These are phyloP conservation scores for Crocallis elinguaria DNA, from an alignment of 2,888 invertebrate species.

Conservation along the genomic window DNA sequence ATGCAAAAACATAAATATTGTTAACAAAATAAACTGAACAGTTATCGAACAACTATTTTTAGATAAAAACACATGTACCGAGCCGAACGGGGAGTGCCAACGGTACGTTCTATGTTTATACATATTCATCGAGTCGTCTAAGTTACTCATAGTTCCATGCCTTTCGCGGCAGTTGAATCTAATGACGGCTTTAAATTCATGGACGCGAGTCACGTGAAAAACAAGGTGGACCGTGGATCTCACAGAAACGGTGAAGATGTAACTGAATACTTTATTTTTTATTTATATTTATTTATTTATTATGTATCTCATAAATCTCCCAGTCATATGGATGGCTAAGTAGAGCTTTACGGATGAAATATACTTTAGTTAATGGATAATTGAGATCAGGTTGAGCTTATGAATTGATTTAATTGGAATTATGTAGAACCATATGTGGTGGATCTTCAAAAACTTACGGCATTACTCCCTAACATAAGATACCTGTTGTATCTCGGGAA, in stretches of 20 bases:
- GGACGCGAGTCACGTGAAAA: conserved; percentile 4
- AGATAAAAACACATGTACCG: conserved; percentile 42
- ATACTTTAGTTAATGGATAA: too few relatives aligned
- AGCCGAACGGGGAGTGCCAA: conserved; percentile 23
- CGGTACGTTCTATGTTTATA: conserved; percentile 24
- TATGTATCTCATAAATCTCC: too few relatives aligned
- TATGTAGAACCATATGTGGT: too few relatives aligned
- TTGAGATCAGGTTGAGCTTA: too few relatives aligned
- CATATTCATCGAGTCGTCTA: conserved; percentile 43
- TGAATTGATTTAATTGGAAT: too few relatives aligned
- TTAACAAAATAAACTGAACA: conserved; percentile 39
- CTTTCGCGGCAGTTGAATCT: conserved; percentile 19
- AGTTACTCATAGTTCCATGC: conserved; percentile 2
- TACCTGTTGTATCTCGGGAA: too few relatives aligned
- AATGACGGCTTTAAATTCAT: conserved; percentile 9
- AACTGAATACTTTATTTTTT: too few relatives aligned
- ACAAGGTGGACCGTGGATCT: conserved; percentile 1
- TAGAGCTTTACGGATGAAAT: too few relatives aligned
- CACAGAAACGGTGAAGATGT: background rate
- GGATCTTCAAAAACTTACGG: too few relatives aligned
- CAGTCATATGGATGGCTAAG: too few relatives aligned
- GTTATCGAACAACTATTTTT: conserved; percentile 46
- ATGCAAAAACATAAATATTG: conserved; percentile 41
- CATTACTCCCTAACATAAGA: too few relatives aligned
- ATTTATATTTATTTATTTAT: too few relatives aligned